Evolutionary conservation across 2,797 vertebrate genomes (phyloP).

Genomic region (Eurystomus glaucurus): DNA sequence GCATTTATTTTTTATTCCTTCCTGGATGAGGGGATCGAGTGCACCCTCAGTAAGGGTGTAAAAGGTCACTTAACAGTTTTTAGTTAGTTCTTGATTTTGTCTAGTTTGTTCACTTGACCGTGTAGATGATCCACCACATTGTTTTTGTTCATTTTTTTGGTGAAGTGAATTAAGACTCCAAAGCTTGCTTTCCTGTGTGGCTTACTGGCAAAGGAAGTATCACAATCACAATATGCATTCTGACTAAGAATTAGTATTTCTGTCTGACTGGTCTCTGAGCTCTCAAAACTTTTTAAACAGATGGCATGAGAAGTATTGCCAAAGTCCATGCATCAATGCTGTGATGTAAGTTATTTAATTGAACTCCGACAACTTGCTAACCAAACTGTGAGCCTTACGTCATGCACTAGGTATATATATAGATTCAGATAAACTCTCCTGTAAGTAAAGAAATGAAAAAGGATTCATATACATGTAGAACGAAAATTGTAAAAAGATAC

Average conservation of each 20-base stretch:
- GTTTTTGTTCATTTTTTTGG: neutral
- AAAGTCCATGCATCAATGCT: slow-evolving; percentile 45
- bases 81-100: neutral
- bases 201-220: slow-evolving; percentile 24
- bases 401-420: neutral
- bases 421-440: slow-evolving; percentile 40
- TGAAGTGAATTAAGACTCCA: neutral
- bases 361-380: slow-evolving; percentile 40
- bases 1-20: neutral
- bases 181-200: slow-evolving; percentile 4
- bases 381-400: slow-evolving; percentile 21
- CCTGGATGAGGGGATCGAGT: too few relatives aligned
- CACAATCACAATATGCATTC: neutral
- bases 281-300: slow-evolving; percentile 42
- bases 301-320: slow-evolving; percentile 14
- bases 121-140: neutral
- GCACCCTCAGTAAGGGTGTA: neutral
- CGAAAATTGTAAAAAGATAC: neutral
- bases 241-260: slow-evolving; percentile 12
- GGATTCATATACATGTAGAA: neutral
- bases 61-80: neutral
- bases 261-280: slow-evolving; percentile 41
- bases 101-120: neutral
- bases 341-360: slow-evolving; percentile 58
- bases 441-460: slow-evolving; percentile 4